phyloP scores from a whole-genome alignment of 1,140 invertebrate species.

The Limonius californicus region DNA sequence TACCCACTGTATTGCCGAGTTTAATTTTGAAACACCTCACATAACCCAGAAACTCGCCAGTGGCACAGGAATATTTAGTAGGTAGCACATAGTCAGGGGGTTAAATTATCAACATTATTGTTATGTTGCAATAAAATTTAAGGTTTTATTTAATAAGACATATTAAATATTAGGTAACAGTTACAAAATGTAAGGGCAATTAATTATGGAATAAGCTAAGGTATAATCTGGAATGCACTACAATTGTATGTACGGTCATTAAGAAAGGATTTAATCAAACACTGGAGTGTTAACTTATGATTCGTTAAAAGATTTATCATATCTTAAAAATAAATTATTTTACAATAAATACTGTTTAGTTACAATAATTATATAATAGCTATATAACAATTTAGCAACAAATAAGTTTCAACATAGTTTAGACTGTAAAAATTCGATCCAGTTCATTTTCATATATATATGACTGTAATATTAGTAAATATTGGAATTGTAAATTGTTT shows the following conservation, averaged over 20 bases:
- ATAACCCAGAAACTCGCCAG: too few species aligned
- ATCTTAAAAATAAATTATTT: not conserved
- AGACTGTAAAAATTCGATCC: constrained; percentile 7
- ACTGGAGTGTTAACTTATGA: not conserved
- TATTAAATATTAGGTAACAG: constrained; percentile 9
- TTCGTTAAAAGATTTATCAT: not conserved
- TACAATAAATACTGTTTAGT: not conserved
- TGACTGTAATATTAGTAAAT: too few species aligned
- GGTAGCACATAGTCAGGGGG: too few species aligned
- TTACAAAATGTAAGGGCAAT: constrained; percentile 7
- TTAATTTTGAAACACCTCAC: too few species aligned
- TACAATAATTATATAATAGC: constrained; percentile 27
- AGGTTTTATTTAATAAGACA: constrained; percentile 9
- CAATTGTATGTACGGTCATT: not conserved
- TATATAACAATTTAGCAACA: constrained; percentile 42
- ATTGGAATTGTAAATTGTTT: not conserved
- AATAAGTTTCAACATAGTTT: constrained; percentile 22
- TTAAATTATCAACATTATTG: not conserved
- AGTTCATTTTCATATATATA: constrained; percentile 32
- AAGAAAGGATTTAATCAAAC: too few species aligned
- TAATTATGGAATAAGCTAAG: not conserved
- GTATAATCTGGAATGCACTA: not conserved
- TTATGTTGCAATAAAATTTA: not conserved
- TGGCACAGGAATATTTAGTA: too few species aligned
- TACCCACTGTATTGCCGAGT: too few species aligned